Base-by-base conservation (phyloP, 2,797 vertebrate genomes). In the Parotocinclus haroldoi region DNA sequence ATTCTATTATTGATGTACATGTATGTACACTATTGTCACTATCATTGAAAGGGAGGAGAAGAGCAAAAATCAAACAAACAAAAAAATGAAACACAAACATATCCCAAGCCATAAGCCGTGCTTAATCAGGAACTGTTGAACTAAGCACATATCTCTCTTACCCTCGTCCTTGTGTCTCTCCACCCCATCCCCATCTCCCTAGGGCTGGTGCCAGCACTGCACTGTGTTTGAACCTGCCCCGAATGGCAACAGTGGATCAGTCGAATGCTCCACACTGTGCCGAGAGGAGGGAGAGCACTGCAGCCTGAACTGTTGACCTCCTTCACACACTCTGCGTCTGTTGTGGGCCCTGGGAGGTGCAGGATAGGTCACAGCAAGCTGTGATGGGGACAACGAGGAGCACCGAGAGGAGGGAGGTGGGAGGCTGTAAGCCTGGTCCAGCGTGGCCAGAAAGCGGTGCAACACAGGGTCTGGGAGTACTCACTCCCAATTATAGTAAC, bases 251-350 rank as follows among this genome's bases (percentile, higher is more conserved):
- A 78, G 86, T 83, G 83, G 89, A 89, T 87, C 87, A 90, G 89
- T 89, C 87, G 88, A 90, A 88, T 79, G 78, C 84, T 86, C 82
- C 82, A 83, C 84, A 81, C 85, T 80, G 81, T 79, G 78, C 81
- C 77, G 82, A 81, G 84, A 76, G 81, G 83, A 84, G 77, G 83
- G 75, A 80, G 79, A 77, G 85, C 87, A 85, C 82, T 81, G 69
- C 70, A 37, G 76, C 80, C 82, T 90, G 91, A 91, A 90, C 91
- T 90, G 86, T 86, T 91, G 90, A 90, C 89, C 91, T 85, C 85
- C 85, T 90, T 89, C 88, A 89, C 90, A 91, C 90, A 90, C 87
- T 85, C 72, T 85, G 83, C 81, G 84, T 88, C 89, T 89, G 88
- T 88, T 90, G 85, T 89, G 85, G 87, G 84, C 82, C 88, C 80